Evolutionary conservation across 2,113 vertebrate genomes (phyloP), one percentile per base, ranked within the genome.

Genomic region (Corythoichthys intestinalis): DNA sequence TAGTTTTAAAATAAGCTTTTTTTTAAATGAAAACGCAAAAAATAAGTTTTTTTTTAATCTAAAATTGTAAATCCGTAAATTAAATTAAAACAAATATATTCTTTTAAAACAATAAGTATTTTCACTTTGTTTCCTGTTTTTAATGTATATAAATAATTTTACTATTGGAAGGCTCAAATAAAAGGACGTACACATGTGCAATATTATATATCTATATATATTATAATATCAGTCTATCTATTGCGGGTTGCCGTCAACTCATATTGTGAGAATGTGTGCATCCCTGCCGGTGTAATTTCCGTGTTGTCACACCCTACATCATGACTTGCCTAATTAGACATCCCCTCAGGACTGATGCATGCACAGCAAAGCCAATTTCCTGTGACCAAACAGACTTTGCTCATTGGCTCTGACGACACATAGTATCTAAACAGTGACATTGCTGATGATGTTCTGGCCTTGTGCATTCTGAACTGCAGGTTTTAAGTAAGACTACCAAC

Each of bases 331-430:
- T 84, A 64, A 80, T 83, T 77, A 74, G 78, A 77, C 61, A 72
- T 70, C n/a, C 39, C 75, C 66, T 72, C 44, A 66, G 66, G 61
- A 70, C 78, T 88, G 86, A 87, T 81, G 73, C 75, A 83, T 39
- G 14, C 76, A 79, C 74, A 57, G 12, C 12, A 79, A 70, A 80
- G 72, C 13, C 77, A 83, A 87, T 88, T 87, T 88, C 86, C 87
- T 84, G 75, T 75, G 37, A 61, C 62, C 83, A 70, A 77, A 79
- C 34, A 13, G 46, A 47, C 69, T 67, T 13, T 17, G 41, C 70
- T 75, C 72, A 73, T 71, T 76, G 75, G 81, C 77, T 76, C 50
- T 67, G 65, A 72, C 65, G 66, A 65, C 59, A 70, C 52, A 80
- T 65, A 12, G 75, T 53, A 69, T 71, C 72, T 71, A 77, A 80